Base-by-base conservation (phyloP, 35 echinoderm and acorn worm species). In the Apostichopus parvimensis region DNA sequence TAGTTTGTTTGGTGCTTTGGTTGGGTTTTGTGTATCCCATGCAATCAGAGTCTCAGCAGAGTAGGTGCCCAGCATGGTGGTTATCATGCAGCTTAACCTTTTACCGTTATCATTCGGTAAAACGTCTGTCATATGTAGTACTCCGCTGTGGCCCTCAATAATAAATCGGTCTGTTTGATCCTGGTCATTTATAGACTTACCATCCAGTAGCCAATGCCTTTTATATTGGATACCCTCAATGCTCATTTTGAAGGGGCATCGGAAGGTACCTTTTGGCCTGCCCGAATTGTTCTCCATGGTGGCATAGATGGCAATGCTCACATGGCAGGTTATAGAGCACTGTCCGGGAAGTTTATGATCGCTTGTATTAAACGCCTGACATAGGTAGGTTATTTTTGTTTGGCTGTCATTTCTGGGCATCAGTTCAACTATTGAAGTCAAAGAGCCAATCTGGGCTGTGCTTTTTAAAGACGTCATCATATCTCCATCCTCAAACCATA, bases 231-330 rank as follows among this genome's bases (percentile, higher is more conserved):
- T 88, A n/a, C 62, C 86, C 13, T 25, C 86, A 4, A 88, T 15
- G 62, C 86, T 88, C 61, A 88, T 88, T 24, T 24, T 45, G 23
- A 88, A 88, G 17, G 86, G 86, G 57, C 86, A 88, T 65, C 72
- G 6, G 86, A 88, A 88, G 86, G 62, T 72, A 9, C 86, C 86
- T 20, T 5, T 60, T 28, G 86, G 86, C 12, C 14, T 68, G 68
- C 62, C 86, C 5, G 86, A 52, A 53, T 72, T 75, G 11, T 23
- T 6, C 57, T 75, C 62, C 86, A 72, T 72, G 5, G 62, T 52
- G 15, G 21, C 61, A 26, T 68, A 1, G 9, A 88, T 52, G 15
- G 60, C 4, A 13, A 88, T 88, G 20, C 18, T 34, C 5, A 88
- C 52, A 5, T 73, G 23, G 52, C 86, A 88, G 60, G n/a, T 75